Conservation (phyloP, 2,797 vertebrate genomes). For the Acrossocheilus wenchowensis region DNA sequence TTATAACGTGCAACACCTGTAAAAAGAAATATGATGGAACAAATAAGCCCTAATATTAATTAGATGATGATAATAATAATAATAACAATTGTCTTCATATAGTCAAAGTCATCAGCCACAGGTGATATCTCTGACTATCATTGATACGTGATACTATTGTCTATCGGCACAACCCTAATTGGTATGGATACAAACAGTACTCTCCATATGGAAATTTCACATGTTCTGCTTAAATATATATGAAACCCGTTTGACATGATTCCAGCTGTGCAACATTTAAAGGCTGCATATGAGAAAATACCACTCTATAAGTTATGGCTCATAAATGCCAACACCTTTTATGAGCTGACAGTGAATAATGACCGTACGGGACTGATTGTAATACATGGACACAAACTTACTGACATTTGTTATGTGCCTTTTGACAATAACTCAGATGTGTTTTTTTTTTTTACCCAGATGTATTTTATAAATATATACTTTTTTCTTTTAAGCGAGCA, state of each 20-base stretch:
- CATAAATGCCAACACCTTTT: conserved; percentile 25
- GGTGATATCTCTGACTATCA: too few species aligned
- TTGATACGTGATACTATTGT: too few species aligned
- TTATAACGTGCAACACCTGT: too few species aligned
- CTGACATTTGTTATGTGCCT: background rate
- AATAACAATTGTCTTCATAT: too few species aligned
- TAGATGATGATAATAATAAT: too few species aligned
- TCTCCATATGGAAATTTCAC: background rate
- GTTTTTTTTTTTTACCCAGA: too few species aligned
- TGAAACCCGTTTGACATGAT: background rate
- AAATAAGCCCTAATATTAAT: too few species aligned
- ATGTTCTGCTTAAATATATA: background rate
- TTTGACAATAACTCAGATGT: background rate
- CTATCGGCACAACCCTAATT: too few species aligned
- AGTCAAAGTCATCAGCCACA: too few species aligned
- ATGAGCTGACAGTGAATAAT: background rate
- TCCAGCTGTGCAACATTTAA: conserved; percentile 15
- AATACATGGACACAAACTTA: background rate
- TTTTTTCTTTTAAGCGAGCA: too few species aligned
- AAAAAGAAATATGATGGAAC: too few species aligned
- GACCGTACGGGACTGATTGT: background rate
- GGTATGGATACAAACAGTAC: background rate
- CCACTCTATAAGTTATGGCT: conserved; percentile 4
- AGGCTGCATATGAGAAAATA: background rate
- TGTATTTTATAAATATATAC: too few species aligned